Evolutionary conservation across 2,888 invertebrate species (phyloP), one percentile per base, ranked within the genome.

Genomic region (Camponotus fellah): DNA sequence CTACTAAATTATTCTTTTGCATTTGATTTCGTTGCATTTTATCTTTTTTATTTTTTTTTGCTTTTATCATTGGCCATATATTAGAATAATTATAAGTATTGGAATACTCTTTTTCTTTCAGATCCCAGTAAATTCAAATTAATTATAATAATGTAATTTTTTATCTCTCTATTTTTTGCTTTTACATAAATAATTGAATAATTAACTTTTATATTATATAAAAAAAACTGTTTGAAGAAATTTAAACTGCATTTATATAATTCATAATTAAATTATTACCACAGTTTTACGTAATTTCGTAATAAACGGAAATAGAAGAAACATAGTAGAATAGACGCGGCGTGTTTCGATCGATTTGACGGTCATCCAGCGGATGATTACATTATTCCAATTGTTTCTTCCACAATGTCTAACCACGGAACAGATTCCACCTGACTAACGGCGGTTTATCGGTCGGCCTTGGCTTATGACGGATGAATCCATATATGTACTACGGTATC

Each of bases 401-500:
- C 79, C 75, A 26, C 34, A 21, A 12, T 60, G 79, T 60, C 46
- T 60, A 46, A 74, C 60, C 74, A 60, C 74, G 37, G 46, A 72
- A 60, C 58, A 80, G 40, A 64, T 71, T 74, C 17, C 37, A 37
- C 10, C 21, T 21, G 46, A 46, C 32, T 69, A 37, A 56, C 12
- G 43, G 53, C 43, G 79, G 83, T 72, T 82, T 83, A 77, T 72
- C 83, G 62, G 53, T 6, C 83, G n/a, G 32, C 72, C 56, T 32
- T 77, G 76, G 37, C 65, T 75, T 58, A 56, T 85, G 85, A 88
- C 84, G 82, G 37, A 86, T 77, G 87, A 82, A 60, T 66, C 40
- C 56, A 32, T 56, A 0, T 43, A 14, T 56, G 10, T 46, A 32
- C 9, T 53, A 62, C n/a, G 71, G 53, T 79, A 83, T 88, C 86